Conservation (phyloP, 2,888 invertebrate genomes). For the Trachelus troglodyta region DNA sequence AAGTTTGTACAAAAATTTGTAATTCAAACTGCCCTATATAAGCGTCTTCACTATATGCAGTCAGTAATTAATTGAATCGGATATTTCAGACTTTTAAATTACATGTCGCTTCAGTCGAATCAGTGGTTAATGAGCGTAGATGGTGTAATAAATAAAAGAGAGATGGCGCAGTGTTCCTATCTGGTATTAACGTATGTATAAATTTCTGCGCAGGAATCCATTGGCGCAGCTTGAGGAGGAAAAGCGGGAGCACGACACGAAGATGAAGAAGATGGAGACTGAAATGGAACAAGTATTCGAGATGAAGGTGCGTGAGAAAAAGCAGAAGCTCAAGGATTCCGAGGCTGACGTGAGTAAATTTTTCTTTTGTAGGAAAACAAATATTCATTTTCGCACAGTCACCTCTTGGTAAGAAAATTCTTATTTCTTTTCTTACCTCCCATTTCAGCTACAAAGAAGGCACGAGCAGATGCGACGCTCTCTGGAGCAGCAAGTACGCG, state of each 20-base stretch:
- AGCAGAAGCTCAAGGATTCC: conserved; percentile 94
- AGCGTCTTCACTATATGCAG: too few species aligned
- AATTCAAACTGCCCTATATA: too few species aligned
- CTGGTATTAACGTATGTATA: background rate
- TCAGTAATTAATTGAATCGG: too few species aligned
- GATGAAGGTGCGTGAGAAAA: conserved; percentile 97
- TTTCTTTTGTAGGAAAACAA: background rate
- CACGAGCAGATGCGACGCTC: conserved; percentile 85
- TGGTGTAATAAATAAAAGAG: background rate
- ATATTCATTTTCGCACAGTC: background rate
- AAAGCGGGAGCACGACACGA: conserved; percentile 93
- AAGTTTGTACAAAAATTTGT: too few species aligned
- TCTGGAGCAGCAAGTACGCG: conserved; percentile 90
- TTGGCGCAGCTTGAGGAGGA: conserved; percentile 99
- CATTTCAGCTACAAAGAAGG: conserved; percentile 78
- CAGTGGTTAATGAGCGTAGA: conserved; percentile 3
- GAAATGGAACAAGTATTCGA: conserved; percentile 99
- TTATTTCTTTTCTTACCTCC: too few species aligned
- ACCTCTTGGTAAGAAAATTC: background rate
- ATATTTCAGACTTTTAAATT: too few species aligned
- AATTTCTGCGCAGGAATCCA: conserved; percentile 83
- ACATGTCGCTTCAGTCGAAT: too few species aligned
- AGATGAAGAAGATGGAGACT: conserved; percentile 98
- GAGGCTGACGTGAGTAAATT: conserved; percentile 80
- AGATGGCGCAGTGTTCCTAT: background rate